Evolutionary conservation across 2,113 vertebrate species (phyloP).

Genomic region (Sapajus apella): DNA sequence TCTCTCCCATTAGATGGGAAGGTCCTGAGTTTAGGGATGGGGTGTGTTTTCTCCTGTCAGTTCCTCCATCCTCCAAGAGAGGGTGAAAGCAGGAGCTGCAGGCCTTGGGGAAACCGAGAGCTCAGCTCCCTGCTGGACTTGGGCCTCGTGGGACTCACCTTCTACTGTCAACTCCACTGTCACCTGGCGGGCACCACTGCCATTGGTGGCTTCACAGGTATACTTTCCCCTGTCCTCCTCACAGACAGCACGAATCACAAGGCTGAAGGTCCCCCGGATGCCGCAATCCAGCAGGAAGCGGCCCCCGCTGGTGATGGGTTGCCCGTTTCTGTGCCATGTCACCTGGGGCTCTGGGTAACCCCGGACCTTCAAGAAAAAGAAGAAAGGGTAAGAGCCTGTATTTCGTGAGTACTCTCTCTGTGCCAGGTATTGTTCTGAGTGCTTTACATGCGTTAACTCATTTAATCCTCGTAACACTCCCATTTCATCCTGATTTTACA

Average conservation of each 20-base stretch:
- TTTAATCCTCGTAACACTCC: not conserved
- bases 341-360: constrained; percentile 93
- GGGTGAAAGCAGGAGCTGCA: not conserved
- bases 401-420: not conserved
- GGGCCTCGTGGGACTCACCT: constrained; percentile 81
- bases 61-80: not conserved
- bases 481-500: not conserved
- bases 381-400: constrained; percentile 33
- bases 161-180: constrained; percentile 93
- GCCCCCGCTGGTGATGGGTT: constrained; percentile 85
- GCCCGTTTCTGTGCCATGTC: constrained; percentile 92
- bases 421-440: not conserved
- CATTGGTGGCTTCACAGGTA: constrained; percentile 92
- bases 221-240: constrained; percentile 91
- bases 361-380: constrained; percentile 85
- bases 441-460: not conserved
- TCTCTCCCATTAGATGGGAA: not conserved
- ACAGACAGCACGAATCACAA: constrained; percentile 86
- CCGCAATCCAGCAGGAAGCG: constrained; percentile 82
- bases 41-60: not conserved
- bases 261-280: constrained; percentile 90
- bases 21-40: not conserved
- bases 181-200: constrained; percentile 89
- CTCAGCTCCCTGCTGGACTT: not conserved
- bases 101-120: not conserved